Evolutionary conservation across 2,113 vertebrate species (phyloP).

Genomic region (Acrocephalus arundinaceus): DNA sequence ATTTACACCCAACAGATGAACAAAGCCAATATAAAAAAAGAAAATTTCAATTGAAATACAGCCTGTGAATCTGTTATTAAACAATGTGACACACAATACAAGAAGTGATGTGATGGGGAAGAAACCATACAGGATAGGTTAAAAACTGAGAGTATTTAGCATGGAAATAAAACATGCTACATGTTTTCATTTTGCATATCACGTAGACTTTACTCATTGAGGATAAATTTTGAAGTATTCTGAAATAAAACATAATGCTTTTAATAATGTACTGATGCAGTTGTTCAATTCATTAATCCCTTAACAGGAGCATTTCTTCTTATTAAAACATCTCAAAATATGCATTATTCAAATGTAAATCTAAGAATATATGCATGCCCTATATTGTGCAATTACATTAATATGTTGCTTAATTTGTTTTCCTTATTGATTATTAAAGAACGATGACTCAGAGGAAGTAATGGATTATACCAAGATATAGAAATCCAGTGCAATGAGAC

Average conservation of each 20-base stretch:
- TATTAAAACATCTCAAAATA: background rate
- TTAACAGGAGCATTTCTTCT: background rate
- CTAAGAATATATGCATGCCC: background rate
- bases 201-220: background rate
- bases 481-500: background rate
- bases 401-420: background rate
- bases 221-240: background rate
- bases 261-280: background rate
- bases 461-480: background rate
- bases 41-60: background rate
- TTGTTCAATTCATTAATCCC: background rate
- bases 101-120: background rate
- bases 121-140: accelerated
- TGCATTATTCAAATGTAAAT: background rate
- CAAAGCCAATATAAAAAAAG: background rate
- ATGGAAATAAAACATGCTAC: background rate
- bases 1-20: background rate
- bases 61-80: background rate
- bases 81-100: background rate
- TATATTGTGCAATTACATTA: background rate
- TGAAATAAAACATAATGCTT: background rate
- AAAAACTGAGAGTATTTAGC: background rate
- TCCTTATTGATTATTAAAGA: background rate
- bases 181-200: background rate
- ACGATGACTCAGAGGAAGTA: background rate